phyloP scores from a whole-genome alignment of 2,888 invertebrate species.

The Drosophila macrospina region DNA sequence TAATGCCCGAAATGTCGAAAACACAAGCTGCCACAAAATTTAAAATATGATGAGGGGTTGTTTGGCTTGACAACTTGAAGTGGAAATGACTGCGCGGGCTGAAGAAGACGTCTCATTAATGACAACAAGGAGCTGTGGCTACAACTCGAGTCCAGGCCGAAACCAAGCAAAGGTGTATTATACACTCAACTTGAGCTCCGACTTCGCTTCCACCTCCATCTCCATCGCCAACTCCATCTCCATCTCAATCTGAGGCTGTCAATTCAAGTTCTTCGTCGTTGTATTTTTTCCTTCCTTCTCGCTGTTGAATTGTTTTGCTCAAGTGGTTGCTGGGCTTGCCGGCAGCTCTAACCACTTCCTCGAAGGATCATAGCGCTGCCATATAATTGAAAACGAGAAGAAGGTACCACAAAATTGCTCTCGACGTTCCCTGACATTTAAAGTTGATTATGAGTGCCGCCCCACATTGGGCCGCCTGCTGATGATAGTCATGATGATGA shows the following conservation, averaged over 20 bases:
- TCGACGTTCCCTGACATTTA: conserved; percentile 63
- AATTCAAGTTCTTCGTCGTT: conserved; percentile 54
- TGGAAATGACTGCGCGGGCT: conserved; percentile 78
- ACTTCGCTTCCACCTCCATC: neutral
- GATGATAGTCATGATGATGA: conserved; percentile 26
- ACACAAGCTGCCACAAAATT: conserved; percentile 72
- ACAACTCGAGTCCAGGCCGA: conserved; percentile 12
- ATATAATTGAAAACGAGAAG: conserved; percentile 73
- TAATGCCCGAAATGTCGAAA: conserved; percentile 78
- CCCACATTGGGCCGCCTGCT: conserved; percentile 31
- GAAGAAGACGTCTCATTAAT: conserved; percentile 84
- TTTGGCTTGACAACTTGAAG: conserved; percentile 79
- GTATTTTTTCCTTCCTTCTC: neutral
- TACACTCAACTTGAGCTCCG: conserved; percentile 55
- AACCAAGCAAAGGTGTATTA: conserved; percentile 75
- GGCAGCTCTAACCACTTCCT: conserved; percentile 63
- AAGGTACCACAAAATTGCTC: conserved; percentile 67
- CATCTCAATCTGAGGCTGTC: conserved; percentile 45
- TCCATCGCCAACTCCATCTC: neutral
- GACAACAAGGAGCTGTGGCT: conserved; percentile 74
- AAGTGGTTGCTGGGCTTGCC: conserved; percentile 45
- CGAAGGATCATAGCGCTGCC: conserved; percentile 74
- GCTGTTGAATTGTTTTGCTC: conserved; percentile 62
- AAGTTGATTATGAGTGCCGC: conserved; percentile 69
- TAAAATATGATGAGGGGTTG: conserved; percentile 71